These are phyloP conservation scores for Pyxicephalus adspersus DNA, from an alignment of 2,113 vertebrate genomes.

Conservation along the genomic window DNA sequence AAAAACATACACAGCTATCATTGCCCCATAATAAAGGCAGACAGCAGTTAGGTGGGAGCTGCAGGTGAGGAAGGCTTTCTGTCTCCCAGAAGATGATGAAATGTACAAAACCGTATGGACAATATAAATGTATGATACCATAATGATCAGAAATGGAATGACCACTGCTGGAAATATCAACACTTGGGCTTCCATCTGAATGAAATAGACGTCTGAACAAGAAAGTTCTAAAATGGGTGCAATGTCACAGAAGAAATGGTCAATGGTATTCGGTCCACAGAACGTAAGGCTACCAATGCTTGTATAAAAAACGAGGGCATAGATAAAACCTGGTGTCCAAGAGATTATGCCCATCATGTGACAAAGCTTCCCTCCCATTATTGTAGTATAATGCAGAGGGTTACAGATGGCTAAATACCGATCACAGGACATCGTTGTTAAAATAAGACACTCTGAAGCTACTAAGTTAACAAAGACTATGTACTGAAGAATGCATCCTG, in stretches of 20 bases:
- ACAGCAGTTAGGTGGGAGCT: no score
- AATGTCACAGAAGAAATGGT: constrained; percentile 33
- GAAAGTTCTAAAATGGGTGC: constrained; percentile 1
- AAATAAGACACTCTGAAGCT: constrained; percentile 45
- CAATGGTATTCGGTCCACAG: constrained; percentile 3
- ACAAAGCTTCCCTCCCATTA: constrained; percentile 48
- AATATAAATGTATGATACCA: constrained; percentile 1
- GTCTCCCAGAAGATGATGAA: background rate
- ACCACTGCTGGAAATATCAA: background rate
- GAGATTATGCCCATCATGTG: background rate
- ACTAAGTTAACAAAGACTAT: constrained; percentile 59
- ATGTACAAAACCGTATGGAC: background rate
- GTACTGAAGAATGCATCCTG: constrained; percentile 52
- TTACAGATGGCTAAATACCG: constrained; percentile 35
- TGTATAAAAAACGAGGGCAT: no score
- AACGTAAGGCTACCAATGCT: background rate
- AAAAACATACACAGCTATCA: background rate
- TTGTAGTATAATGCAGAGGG: constrained; percentile 49
- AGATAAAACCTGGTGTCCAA: background rate
- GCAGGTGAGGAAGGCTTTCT: constrained; percentile 18
- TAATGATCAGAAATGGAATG: constrained; percentile 1
- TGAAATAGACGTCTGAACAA: constrained; percentile 29
- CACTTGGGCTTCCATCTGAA: constrained; percentile 50
- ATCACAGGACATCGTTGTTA: background rate
- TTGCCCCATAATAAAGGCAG: background rate